Conservation (phyloP, 2,113 vertebrate species). For the Odontophorus gujanensis region DNA sequence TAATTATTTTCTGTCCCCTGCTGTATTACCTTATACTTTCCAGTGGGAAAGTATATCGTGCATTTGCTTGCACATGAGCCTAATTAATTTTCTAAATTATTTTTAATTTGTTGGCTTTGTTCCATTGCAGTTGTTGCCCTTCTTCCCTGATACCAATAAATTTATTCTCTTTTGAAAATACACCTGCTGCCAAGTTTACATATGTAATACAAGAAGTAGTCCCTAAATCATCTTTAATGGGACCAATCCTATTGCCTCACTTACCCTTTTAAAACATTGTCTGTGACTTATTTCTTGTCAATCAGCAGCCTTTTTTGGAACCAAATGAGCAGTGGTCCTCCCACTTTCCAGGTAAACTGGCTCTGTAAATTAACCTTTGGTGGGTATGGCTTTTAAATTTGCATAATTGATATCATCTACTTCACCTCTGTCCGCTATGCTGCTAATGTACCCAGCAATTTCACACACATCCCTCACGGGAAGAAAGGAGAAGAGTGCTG, state of each 20-base stretch:
- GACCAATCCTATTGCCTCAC: neutral
- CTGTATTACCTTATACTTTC: constrained; percentile 20
- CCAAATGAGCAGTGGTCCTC: neutral
- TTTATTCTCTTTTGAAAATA: constrained; percentile 27
- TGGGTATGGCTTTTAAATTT: constrained; percentile 15
- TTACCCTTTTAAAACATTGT: neutral
- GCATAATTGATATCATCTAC: neutral
- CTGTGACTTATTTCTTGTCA: neutral
- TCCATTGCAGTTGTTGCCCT: constrained; percentile 49
- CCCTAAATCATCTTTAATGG: constrained; percentile 18
- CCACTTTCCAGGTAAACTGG: neutral
- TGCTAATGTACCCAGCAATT: neutral
- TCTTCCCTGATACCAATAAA: neutral
- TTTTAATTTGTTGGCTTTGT: constrained; percentile 63
- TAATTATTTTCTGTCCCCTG: constrained; percentile 56
- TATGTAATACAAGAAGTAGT: neutral
- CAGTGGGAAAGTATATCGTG: constrained; percentile 45
- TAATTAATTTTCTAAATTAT: constrained; percentile 74
- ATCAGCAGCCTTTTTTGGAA: neutral
- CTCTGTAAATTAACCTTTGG: constrained; percentile 44
- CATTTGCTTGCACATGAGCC: constrained; percentile 41
- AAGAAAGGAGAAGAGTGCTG: accelerated
- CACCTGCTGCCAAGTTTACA: constrained; percentile 32
- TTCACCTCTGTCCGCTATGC: constrained; percentile 5
- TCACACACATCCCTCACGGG: accelerated